Evolutionary conservation across 2,113 vertebrate genomes (phyloP), one percentile per base, ranked within the genome.

Genomic region (Bathybates hornii): DNA sequence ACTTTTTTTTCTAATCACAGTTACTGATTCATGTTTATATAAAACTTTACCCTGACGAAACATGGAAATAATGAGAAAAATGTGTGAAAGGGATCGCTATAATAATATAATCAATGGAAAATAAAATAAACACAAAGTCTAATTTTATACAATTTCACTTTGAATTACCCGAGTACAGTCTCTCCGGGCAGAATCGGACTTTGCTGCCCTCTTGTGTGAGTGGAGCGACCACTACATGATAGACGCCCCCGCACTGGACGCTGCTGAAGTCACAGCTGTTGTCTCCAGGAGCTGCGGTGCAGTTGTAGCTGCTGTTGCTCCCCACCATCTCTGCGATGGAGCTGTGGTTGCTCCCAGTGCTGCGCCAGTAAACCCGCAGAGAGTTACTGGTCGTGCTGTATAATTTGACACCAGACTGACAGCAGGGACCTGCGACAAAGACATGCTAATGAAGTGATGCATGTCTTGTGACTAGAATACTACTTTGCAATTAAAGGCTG

Each of bases 141-240:
- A 32, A 50, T 32, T 73, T 73, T 68, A 41, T 24, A 68, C 3
- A 17, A 43, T 66, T 32, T 68, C 34, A 19, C 36, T 32, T n/a
- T 78, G 27, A 78, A 50, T 32, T 97, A 99, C 98, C 98, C 95
- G 97, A 98, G 95, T 98, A 99, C 86, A 97, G 94, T 91, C 97
- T 98, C 71, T 96, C 93, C 0, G 97, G 95, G 80, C 98, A 99
- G 95, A 98, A 98, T 1, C 86, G 93, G 71, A 97, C 94, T 91
- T 95, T 96, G 53, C 21, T 71, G 89, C 96, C 96, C 5, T 95
- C 96, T 17, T 90, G 36, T 32, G 95, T 94, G 56, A 97, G 66
- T 2, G 98, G 98, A 9, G 97, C 96, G 4, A 98, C 97, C 36
- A 97, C 92, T 7, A 98, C 96, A 0, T 93, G 95, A 86, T 98